These are phyloP conservation scores for Amphiprion clarkii DNA, from an alignment of 2,797 vertebrate genomes.

Conservation along the genomic window DNA sequence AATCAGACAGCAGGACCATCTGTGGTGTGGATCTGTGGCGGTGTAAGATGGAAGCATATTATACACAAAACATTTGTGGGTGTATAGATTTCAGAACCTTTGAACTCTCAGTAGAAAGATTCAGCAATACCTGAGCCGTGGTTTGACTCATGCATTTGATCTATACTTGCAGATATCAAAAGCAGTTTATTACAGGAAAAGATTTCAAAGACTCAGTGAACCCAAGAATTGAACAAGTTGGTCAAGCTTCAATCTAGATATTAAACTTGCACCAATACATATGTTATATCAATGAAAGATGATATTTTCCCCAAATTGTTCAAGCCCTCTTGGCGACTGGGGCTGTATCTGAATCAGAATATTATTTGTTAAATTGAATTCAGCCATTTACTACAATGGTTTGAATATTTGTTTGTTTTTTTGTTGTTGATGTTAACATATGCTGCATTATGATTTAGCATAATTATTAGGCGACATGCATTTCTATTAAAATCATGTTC, in stretches of 20 bases:
- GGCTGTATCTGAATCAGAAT: no score
- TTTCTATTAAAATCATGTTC: no score
- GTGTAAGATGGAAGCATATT: slow-evolving; percentile 20
- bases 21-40: slow-evolving; percentile 40
- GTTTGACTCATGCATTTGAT: neutral
- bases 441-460: no score
- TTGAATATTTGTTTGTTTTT: no score
- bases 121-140: neutral
- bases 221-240: neutral
- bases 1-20: slow-evolving; percentile 57
- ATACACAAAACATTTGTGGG: neutral
- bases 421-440: no score
- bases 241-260: neutral
- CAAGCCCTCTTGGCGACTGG: no score
- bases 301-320: no score
- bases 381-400: no score
- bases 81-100: neutral
- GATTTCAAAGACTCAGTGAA: neutral
- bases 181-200: neutral
- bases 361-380: no score
- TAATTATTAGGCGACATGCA: no score
- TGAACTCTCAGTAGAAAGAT: slow-evolving; percentile 6
- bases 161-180: neutral
- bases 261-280: slow-evolving; percentile 10
- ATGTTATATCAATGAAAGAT: slow-evolving; percentile 3